Evolutionary conservation across 2,797 vertebrate species (phyloP).

Genomic region (Siniperca obscura): DNA sequence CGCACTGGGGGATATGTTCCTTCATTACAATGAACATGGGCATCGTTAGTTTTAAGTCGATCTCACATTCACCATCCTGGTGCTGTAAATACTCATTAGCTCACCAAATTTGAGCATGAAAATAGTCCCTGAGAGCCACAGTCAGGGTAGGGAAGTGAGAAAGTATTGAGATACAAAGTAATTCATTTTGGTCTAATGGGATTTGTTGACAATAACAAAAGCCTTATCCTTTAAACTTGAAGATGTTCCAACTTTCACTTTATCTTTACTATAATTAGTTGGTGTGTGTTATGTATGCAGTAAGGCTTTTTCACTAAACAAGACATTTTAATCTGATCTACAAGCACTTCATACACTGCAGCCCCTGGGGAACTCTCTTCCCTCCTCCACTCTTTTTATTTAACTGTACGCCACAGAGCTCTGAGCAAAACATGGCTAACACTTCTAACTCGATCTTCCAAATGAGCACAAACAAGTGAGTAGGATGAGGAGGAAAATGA

Average conservation of each 20-base stretch:
- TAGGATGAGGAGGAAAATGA: slow-evolving; percentile 56
- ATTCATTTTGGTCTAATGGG: neutral
- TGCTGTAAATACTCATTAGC: neutral
- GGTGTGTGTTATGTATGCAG: slow-evolving; percentile 20
- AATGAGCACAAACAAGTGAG: slow-evolving; percentile 69
- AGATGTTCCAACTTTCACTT: slow-evolving; percentile 8
- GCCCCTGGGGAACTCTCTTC: slow-evolving; percentile 54
- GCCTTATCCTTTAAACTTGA: slow-evolving; percentile 4
- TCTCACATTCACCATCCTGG: neutral
- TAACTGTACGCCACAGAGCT: slow-evolving; percentile 58
- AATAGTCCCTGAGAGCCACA: neutral
- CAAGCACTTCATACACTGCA: slow-evolving; percentile 56
- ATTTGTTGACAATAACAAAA: slow-evolving; percentile 10
- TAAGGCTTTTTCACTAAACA: slow-evolving; percentile 29
- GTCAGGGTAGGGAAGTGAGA: neutral
- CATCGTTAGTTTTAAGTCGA: neutral
- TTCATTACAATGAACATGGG: neutral
- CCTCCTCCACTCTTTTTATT: slow-evolving; percentile 70
- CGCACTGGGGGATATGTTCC: neutral
- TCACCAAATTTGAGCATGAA: neutral
- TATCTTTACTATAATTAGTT: slow-evolving; percentile 11
- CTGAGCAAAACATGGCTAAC: slow-evolving; percentile 57
- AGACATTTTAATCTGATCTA: slow-evolving; percentile 57
- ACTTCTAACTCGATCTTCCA: slow-evolving; percentile 69
- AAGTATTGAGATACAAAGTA: neutral